phyloP scores from a whole-genome alignment of 2,797 vertebrate species.

The Vultur gryphus region DNA sequence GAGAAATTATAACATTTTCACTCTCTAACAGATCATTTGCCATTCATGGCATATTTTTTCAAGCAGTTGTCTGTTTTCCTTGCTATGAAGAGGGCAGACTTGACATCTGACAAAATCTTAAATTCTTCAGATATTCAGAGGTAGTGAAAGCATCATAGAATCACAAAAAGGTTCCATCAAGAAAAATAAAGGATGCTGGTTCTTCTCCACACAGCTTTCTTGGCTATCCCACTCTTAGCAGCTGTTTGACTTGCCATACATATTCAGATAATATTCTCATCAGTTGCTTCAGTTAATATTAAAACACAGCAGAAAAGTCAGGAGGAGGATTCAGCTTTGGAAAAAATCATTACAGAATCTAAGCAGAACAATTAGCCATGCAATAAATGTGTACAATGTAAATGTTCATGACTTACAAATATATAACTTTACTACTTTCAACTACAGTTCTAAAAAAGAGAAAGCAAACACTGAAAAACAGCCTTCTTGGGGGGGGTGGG shows the following conservation, averaged over 20 bases:
- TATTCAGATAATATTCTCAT: not conserved
- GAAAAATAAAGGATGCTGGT: not conserved
- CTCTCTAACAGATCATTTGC: not conserved
- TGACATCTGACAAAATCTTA: not conserved
- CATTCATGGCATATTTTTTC: not conserved
- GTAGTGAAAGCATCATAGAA: not conserved
- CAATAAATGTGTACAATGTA: not conserved
- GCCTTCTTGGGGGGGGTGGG: not conserved
- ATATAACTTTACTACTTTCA: not conserved
- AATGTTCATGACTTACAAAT: not conserved
- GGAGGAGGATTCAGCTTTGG: not conserved
- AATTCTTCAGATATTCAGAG: not conserved
- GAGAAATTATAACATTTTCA: not conserved
- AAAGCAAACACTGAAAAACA: not conserved
- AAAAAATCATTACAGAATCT: not conserved
- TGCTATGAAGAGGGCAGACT: not conserved
- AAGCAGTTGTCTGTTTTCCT: not conserved
- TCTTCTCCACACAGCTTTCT: not conserved
- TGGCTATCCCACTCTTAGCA: not conserved
- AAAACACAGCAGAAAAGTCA: not conserved
- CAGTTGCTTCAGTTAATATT: not conserved
- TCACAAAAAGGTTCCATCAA: not conserved
- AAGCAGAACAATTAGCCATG: not conserved
- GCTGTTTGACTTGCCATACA: not conserved
- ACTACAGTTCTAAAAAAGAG: not conserved